These are phyloP conservation scores for Cephus runcator DNA, from an alignment of 2,888 invertebrate genomes.

Conservation along the genomic window DNA sequence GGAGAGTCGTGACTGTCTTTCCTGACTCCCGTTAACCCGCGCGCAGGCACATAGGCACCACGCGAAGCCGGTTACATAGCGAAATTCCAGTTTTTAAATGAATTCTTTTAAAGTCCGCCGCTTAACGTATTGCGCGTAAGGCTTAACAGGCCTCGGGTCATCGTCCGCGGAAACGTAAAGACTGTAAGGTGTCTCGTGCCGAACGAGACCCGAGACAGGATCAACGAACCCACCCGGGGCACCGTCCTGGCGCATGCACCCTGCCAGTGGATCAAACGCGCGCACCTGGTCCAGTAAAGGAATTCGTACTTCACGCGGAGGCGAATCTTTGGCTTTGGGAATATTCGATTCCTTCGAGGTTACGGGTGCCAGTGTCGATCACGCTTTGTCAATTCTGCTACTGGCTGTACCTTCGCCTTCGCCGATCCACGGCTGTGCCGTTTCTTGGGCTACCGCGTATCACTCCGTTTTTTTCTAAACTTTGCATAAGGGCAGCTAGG, in stretches of 20 bases:
- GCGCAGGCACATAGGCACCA: not conserved
- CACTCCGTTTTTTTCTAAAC: not conserved
- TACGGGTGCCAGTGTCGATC: not conserved
- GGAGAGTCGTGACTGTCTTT: not conserved
- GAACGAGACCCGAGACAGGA: slow-evolving; percentile 8
- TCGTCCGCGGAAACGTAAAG: slow-evolving; percentile 47
- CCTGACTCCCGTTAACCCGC: not conserved
- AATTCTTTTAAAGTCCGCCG: slow-evolving; percentile 17
- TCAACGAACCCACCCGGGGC: slow-evolving; percentile 30
- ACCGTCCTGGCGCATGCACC: not conserved
- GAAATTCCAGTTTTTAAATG: slow-evolving; percentile 30
- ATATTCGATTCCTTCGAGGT: not conserved
- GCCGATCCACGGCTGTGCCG: not conserved
- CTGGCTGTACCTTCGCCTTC: not conserved
- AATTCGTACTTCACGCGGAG: not conserved
- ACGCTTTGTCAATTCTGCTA: not conserved
- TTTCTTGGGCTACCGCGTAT: not conserved
- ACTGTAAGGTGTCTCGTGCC: slow-evolving; percentile 5
- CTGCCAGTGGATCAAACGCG: not conserved
- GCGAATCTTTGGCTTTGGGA: not conserved
- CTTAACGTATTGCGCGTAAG: not conserved
- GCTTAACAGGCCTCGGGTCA: slow-evolving; percentile 37
- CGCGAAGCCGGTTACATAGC: slow-evolving; percentile 8
- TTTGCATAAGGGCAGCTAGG: slow-evolving; percentile 52
- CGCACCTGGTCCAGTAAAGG: not conserved